Evolutionary conservation across 2,797 vertebrate genomes (phyloP), one percentile per base, ranked within the genome.

Genomic region (Falco rusticolus): DNA sequence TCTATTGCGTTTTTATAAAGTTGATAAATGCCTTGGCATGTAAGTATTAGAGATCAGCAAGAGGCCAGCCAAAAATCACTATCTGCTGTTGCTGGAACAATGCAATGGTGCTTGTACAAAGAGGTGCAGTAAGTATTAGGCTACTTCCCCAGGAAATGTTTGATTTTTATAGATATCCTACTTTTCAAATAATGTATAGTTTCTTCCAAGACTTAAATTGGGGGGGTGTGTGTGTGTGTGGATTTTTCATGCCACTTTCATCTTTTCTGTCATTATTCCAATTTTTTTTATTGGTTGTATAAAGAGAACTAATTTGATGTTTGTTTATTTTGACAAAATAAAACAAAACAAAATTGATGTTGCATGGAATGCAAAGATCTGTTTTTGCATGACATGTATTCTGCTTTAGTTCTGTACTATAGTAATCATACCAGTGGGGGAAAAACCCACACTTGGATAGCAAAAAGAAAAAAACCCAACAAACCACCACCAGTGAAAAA

Each of bases 41-140:
- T 91, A 96, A 96, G 59, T 95, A 92, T 91, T 96, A 51, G 26
- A 96, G 97, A 97, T 98, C 96, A 90, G 82, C 41, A 24, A 50
- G 70, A 86, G 94, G 90, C 47, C 94, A 97, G 97, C 97, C 94
- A 96, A 91, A 97, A 93, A 39, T 96, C 64, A 70, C 92, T 91
- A 93, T 94, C 92, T 87, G 11, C 87, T 84, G 29, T 56, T 66
- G 45, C 77, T 94, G 85, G 78, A 80, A 94, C 97, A 95, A 94
- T 96, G 51, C 66, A 72, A 76, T 80, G 50, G 84, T 94, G 47
- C 93, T 94, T 79, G 33, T 95, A 90, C 89, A 95, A 91, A 96
- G 66, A 94, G 21, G 31, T 34, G 77, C 77, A 94, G 66, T 91
- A 83, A 95, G 93, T 92, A 93, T 61, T 83, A 79, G 64, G 34